These are phyloP conservation scores for Eidolon dupreanum DNA, from an alignment of 2,797 vertebrate species.

Conservation along the genomic window DNA sequence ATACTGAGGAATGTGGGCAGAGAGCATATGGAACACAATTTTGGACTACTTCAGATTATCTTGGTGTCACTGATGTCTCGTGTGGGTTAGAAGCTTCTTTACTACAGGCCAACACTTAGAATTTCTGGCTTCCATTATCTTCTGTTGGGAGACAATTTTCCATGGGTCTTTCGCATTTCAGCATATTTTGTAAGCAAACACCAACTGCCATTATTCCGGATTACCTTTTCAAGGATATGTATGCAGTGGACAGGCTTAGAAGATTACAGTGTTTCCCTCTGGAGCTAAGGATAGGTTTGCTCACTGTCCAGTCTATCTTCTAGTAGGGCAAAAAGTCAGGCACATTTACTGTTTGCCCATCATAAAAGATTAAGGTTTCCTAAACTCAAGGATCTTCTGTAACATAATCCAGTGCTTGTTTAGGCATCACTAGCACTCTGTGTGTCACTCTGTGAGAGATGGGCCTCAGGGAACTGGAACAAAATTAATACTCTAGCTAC, in stretches of 20 bases:
- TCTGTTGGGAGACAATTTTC: neutral
- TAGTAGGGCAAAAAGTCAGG: neutral
- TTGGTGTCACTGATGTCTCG: neutral
- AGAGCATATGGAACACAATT: neutral
- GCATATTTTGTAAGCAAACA: neutral
- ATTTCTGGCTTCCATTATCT: neutral
- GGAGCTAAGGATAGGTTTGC: neutral
- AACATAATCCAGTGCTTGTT: neutral
- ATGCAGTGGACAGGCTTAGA: neutral
- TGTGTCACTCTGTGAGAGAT: neutral
- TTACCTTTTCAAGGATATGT: neutral
- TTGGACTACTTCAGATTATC: neutral
- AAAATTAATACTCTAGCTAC: neutral
- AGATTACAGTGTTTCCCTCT: neutral
- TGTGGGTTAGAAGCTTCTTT: neutral
- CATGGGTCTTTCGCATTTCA: neutral
- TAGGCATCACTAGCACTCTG: neutral
- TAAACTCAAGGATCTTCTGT: neutral
- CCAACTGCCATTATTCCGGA: neutral
- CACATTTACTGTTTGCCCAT: neutral
- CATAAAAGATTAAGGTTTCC: neutral
- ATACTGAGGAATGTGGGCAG: neutral
- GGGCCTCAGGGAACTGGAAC: neutral
- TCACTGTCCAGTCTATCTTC: neutral
- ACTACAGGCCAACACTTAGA: neutral